Base-by-base conservation (phyloP, 2,797 vertebrate genomes). In the Moxostoma hubbsi region DNA sequence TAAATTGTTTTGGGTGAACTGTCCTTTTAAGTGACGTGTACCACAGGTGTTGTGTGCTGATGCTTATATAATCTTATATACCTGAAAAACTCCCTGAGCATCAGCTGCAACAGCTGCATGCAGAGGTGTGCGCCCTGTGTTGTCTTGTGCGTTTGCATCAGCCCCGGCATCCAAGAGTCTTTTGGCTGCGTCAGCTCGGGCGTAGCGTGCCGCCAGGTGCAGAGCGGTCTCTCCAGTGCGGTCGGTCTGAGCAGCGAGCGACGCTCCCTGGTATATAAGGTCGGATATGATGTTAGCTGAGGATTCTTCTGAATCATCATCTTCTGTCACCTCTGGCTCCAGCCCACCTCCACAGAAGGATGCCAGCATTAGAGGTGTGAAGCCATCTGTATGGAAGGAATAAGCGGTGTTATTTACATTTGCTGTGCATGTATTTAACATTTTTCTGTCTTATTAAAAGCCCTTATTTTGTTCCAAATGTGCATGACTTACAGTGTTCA, bases 41-140 rank as follows among this genome's bases (percentile, higher is more conserved):
- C 36, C 36, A 36, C 2, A 36, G 36, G 36, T 36, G 36, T 3
- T 5, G 36, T 36, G 36, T 36, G 36, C 36, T 36, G 36, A 36
- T 36, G 36, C 36, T 36, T 36, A 36, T 4, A 36, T 36, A 36
- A 36, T 36, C 36, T 36, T 36, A 9, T 36, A 13, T 91, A 97
- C 97, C 96, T 98, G 97, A 89, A 98, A 98, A 80, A 98, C 97
- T 0, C 97, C 97, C 87, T 98, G 97, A 12, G 97, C 97, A 36
- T 98, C 97, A 0, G 97, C 95, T 7, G 97, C 96, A 87, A 98
- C 97, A 0, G 97, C 96, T 0, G 97, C 97, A 67, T 98, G 97
- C 59, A 98, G 89, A 0, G 97, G 97, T 0, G 95, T 93, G 15
- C 97, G 95, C 0, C 96, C 97, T 0, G 96, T 96, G 88, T 96